A percentile compares a stretch with the other conserved stretches of the same genome.
phyloP scores from a whole-genome alignment of 2,888 invertebrate genomes.

The Cylindroiulus punctatus region DNA sequence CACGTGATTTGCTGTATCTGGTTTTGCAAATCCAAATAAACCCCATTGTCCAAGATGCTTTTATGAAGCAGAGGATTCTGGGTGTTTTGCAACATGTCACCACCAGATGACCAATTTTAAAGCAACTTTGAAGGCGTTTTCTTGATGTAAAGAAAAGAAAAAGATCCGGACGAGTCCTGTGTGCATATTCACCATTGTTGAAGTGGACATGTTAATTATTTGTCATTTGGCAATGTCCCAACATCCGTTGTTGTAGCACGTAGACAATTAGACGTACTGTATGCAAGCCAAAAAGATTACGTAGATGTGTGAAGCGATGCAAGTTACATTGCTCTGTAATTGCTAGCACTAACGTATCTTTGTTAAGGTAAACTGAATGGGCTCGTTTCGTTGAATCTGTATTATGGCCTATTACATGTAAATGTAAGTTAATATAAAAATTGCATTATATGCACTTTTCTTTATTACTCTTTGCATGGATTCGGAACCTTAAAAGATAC shows the following conservation, averaged over 20 bases:
- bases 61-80: too few species aligned
- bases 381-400: slow-evolving; percentile 6
- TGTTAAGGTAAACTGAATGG: slow-evolving; percentile 39
- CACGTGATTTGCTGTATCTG: too few species aligned
- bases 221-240: background rate
- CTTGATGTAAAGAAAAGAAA: background rate
- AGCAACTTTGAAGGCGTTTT: background rate
- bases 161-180: too few species aligned
- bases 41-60: too few species aligned
- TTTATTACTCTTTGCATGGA: background rate
- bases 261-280: slow-evolving; percentile 17
- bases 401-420: slow-evolving; percentile 30
- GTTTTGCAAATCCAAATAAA: too few species aligned
- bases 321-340: slow-evolving; percentile 32
- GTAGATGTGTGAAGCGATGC: slow-evolving; percentile 6
- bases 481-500: background rate
- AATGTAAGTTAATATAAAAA: slow-evolving; percentile 43
- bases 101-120: too few species aligned
- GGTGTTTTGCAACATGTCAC: too few species aligned
- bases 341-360: slow-evolving; percentile 31
- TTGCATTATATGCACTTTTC: slow-evolving; percentile 43
- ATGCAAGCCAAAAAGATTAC: slow-evolving; percentile 30
- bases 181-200: background rate
- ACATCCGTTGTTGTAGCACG: background rate
- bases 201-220: background rate